Conservation (phyloP, 2,797 vertebrate genomes). For the Tarsius wallacei region DNA sequence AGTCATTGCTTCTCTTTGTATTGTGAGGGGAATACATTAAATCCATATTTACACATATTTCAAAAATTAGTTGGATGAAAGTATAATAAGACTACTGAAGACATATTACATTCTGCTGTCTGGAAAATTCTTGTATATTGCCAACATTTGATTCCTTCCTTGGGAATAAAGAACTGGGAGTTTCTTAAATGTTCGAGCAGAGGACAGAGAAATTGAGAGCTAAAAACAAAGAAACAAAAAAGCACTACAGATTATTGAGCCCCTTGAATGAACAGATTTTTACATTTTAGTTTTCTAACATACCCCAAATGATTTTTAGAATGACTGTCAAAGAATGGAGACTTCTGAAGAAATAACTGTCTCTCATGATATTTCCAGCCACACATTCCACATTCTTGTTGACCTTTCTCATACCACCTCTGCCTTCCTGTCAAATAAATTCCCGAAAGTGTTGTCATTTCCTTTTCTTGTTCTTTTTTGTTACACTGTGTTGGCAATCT, state of each 20-base stretch:
- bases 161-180: neutral
- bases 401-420: neutral
- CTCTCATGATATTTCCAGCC: neutral
- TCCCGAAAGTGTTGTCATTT: neutral
- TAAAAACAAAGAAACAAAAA: neutral
- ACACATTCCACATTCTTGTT: neutral
- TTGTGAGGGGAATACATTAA: neutral
- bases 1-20: neutral
- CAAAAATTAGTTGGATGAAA: neutral
- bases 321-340: neutral
- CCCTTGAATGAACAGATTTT: neutral
- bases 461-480: neutral
- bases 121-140: neutral
- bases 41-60: neutral
- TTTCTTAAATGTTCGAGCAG: neutral
- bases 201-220: neutral
- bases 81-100: neutral
- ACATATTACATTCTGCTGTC: neutral
- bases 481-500: neutral
- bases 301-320: neutral
- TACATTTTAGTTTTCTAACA: neutral
- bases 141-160: neutral
- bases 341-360: neutral
- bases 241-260: too few relatives aligned
- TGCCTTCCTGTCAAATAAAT: neutral